phyloP scores from a whole-genome alignment of 2,797 vertebrate genomes.

The Ibycter americanus region DNA sequence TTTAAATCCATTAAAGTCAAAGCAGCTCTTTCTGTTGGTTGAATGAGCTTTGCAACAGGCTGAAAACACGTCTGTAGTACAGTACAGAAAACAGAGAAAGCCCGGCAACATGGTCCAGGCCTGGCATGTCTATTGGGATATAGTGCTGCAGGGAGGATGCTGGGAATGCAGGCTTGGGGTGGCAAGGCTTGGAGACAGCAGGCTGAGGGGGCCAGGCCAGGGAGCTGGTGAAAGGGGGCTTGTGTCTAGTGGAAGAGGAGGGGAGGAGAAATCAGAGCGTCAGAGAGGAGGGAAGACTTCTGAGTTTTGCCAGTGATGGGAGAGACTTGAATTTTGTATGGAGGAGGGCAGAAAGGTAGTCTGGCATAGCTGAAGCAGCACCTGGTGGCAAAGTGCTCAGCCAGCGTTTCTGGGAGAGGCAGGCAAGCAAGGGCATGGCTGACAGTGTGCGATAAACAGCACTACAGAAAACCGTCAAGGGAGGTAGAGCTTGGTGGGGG shows the following conservation, averaged over 20 bases:
- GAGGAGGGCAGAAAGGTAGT: not conserved
- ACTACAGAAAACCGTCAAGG: not conserved
- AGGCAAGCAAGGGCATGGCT: not conserved
- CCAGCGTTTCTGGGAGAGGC: not conserved
- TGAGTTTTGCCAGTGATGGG: not conserved
- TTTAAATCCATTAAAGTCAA: slow-evolving; percentile 30
- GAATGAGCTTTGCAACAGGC: slow-evolving; percentile 20
- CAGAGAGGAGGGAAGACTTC: not conserved
- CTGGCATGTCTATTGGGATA: not conserved
- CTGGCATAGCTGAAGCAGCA: not conserved
- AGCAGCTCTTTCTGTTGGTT: slow-evolving; percentile 12
- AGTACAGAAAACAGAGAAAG: not conserved
- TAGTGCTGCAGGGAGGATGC: not conserved
- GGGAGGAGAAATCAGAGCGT: not conserved
- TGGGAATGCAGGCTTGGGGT: not conserved
- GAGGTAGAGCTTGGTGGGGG: not conserved
- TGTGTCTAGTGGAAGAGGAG: not conserved
- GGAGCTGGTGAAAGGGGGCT: not conserved
- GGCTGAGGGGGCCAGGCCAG: not conserved
- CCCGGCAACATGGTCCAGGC: not conserved
- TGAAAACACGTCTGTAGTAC: slow-evolving; percentile 15
- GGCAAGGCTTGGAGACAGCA: not conserved
- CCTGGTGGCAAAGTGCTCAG: accelerated
- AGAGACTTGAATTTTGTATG: not conserved
- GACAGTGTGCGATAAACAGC: accelerated